Percentiles rank a stretch among this genome's conserved stretches.
Evolutionary conservation across 1,140 invertebrate species (phyloP).

Genomic region (Oscheius sp.): DNA sequence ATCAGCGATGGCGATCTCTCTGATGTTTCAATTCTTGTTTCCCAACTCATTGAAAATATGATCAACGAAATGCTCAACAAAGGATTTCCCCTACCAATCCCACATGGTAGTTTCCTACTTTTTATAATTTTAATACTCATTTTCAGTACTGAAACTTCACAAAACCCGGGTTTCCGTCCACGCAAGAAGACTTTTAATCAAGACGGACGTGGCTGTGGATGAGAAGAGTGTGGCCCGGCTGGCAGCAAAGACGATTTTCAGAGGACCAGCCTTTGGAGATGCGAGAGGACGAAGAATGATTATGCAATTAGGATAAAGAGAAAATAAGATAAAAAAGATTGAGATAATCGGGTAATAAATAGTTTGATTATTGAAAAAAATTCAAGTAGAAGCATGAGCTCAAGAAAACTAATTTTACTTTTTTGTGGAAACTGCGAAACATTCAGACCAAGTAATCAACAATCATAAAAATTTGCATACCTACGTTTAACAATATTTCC

Average conservation of each 20-base stretch:
- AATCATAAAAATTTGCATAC: too few species aligned
- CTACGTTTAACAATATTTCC: too few species aligned
- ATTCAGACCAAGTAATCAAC: too few species aligned
- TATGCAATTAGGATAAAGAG: too few species aligned
- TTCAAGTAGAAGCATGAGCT: too few species aligned
- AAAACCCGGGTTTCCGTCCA: conserved; percentile 10
- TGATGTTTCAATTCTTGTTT: conserved; percentile 26
- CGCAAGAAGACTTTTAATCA: conserved; percentile 12
- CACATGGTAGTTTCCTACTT: conserved; percentile 26
- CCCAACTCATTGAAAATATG: conserved; percentile 26
- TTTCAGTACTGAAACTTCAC: conserved; percentile 23
- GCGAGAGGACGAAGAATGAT: neutral
- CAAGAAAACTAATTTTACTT: too few species aligned
- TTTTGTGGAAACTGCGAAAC: too few species aligned
- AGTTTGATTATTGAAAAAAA: too few species aligned
- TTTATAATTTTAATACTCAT: neutral
- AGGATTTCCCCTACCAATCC: conserved; percentile 34
- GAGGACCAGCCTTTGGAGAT: conserved; percentile 2
- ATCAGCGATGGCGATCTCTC: conserved; percentile 24
- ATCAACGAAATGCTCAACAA: conserved; percentile 28
- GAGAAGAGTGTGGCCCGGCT: conserved; percentile 16
- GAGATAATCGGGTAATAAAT: too few species aligned
- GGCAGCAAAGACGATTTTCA: conserved; percentile 22
- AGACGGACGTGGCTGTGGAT: conserved; percentile 24
- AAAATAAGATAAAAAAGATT: too few species aligned